phyloP scores from a whole-genome alignment of 1,140 invertebrate species.

The Meloidogyne floridensis region DNA sequence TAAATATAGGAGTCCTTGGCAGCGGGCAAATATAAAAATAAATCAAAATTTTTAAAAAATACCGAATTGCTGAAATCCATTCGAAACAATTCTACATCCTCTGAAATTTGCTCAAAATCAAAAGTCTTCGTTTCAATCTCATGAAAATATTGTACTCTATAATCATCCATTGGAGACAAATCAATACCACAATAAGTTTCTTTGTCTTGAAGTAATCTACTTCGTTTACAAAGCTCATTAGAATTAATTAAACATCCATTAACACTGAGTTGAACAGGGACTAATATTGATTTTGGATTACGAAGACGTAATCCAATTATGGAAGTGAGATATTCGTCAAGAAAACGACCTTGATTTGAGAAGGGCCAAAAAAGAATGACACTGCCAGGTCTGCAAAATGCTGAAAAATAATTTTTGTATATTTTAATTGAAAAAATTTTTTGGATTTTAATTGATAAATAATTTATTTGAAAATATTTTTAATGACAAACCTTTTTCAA shows the following conservation, averaged over 20 bases:
- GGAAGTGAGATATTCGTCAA: conserved; percentile 37
- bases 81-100: conserved; percentile 29
- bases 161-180: conserved; percentile 28
- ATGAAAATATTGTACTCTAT: conserved; percentile 34
- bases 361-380: conserved; percentile 37
- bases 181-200: conserved; percentile 36
- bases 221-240: conserved; percentile 22
- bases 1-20: no score
- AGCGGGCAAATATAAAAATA: background rate
- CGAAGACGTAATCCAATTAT: conserved; percentile 37
- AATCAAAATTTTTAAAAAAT: background rate
- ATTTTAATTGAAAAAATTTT: background rate
- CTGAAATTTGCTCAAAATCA: conserved; percentile 29
- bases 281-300: conserved; percentile 20
- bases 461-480: no score
- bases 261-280: conserved; percentile 17
- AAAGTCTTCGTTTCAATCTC: conserved; percentile 36
- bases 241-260: conserved; percentile 34
- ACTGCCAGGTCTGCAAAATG: conserved; percentile 29
- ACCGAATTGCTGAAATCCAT: conserved; percentile 26
- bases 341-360: conserved; percentile 25
- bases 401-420: conserved; percentile 14
- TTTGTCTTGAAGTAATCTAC: conserved; percentile 23
- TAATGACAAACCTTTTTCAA: conserved; percentile 1
- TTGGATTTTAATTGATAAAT: background rate